Evolutionary conservation across 1,140 invertebrate genomes (phyloP).

Genomic region (Andrena cerasifolii): DNA sequence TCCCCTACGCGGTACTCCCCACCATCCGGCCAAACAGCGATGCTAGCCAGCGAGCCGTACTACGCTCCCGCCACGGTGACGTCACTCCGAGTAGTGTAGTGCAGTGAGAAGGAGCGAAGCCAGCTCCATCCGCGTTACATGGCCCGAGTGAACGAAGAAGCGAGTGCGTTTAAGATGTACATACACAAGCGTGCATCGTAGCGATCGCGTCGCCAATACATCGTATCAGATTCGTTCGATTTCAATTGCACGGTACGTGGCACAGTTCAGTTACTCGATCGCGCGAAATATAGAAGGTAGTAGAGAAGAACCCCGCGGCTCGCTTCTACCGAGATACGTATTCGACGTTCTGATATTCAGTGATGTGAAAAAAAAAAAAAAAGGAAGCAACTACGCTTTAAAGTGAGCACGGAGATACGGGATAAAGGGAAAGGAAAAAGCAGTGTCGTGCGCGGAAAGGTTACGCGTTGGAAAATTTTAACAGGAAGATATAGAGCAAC

Average conservation of each 20-base stretch:
- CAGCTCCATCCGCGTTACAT: conserved; percentile 74
- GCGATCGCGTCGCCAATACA: conserved; percentile 23
- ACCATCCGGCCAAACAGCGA: conserved; percentile 44
- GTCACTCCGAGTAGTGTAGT: conserved; percentile 83
- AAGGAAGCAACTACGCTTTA: conserved; percentile 20
- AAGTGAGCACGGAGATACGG: conserved; percentile 20
- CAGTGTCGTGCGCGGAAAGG: conserved; percentile 31
- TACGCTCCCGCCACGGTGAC: conserved; percentile 83
- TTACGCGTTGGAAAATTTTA: conserved; percentile 20
- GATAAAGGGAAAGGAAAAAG: conserved; percentile 8
- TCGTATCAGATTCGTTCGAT: conserved; percentile 8
- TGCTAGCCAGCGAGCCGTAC: conserved; percentile 77
- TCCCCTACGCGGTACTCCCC: conserved; percentile 71
- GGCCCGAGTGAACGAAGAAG: conserved; percentile 55
- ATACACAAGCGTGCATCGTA: conserved; percentile 42
- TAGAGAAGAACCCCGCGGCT: conserved; percentile 24
- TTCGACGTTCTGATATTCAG: conserved; percentile 2
- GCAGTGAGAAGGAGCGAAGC: conserved; percentile 81
- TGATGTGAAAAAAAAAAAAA: conserved; percentile 1
- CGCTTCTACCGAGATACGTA: conserved; percentile 30
- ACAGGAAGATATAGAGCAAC: conserved; percentile 16
- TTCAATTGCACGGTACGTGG: conserved; percentile 24
- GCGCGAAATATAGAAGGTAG: background rate
- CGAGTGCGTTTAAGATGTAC: conserved; percentile 50
- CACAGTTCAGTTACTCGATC: conserved; percentile 18